Evolutionary conservation across 1,140 invertebrate species (phyloP).

Genomic region (Eufriesea mexicana): DNA sequence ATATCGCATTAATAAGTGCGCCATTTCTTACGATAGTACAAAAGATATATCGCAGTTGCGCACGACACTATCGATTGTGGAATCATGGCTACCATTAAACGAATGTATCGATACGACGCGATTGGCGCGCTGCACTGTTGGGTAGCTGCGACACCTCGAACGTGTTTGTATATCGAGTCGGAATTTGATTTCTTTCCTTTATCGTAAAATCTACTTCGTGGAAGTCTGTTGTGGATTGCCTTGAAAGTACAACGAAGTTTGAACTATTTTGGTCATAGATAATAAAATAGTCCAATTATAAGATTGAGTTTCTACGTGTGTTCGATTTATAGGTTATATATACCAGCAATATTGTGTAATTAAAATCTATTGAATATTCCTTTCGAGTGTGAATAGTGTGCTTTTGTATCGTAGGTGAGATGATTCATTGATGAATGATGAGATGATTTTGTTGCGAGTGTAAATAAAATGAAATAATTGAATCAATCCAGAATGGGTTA

Average conservation of each 20-base stretch:
- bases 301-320: neutral
- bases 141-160: neutral
- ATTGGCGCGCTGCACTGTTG: neutral
- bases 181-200: constrained; percentile 31
- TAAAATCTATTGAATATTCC: too few species aligned
- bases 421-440: too few species aligned
- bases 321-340: neutral
- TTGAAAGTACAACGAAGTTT: constrained; percentile 41
- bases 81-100: neutral
- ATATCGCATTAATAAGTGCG: constrained; percentile 17
- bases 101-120: neutral
- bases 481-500: neutral
- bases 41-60: constrained; percentile 20
- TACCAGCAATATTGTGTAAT: neutral
- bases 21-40: constrained; percentile 6
- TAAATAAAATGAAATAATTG: neutral
- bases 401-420: neutral
- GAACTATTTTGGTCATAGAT: neutral
- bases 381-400: too few species aligned
- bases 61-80: neutral
- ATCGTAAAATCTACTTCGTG: constrained; percentile 6
- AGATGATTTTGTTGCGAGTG: neutral
- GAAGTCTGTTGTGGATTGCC: constrained; percentile 23
- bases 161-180: neutral
- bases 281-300: neutral